Conservation (phyloP, 2,113 vertebrate species). For the Rhinichthys klamathensis region DNA sequence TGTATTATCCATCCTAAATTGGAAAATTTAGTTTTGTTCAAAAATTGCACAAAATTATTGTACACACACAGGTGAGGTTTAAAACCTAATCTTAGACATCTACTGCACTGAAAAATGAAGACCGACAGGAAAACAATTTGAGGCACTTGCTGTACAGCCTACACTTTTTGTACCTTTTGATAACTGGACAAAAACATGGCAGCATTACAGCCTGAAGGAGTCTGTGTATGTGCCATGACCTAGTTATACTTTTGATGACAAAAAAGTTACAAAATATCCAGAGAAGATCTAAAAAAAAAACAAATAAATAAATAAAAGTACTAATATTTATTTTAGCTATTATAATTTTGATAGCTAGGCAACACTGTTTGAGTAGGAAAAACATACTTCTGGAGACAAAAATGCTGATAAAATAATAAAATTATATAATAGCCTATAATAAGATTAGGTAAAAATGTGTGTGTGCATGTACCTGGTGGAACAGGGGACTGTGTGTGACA, state of each 20-base stretch:
- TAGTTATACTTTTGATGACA: not conserved
- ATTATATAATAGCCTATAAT: too few relatives aligned
- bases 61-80: not conserved
- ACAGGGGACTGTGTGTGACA: slow-evolving; percentile 91
- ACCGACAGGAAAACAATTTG: not conserved
- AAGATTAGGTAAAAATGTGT: too few relatives aligned
- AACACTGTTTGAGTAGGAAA: not conserved
- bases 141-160: not conserved
- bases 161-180: not conserved
- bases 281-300: not conserved
- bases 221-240: not conserved
- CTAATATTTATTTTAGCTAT: not conserved
- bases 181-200: not conserved
- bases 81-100: not conserved
- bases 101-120: not conserved
- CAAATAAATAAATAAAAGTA: not conserved
- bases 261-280: not conserved
- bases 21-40: not conserved
- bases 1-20: not conserved
- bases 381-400: not conserved
- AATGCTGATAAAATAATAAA: not conserved
- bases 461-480: slow-evolving; percentile 83
- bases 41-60: not conserved
- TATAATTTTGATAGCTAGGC: not conserved
- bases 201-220: not conserved